Evolutionary conservation across 2,113 vertebrate species (phyloP).

Genomic region (Illadopsis cleaveri): DNA sequence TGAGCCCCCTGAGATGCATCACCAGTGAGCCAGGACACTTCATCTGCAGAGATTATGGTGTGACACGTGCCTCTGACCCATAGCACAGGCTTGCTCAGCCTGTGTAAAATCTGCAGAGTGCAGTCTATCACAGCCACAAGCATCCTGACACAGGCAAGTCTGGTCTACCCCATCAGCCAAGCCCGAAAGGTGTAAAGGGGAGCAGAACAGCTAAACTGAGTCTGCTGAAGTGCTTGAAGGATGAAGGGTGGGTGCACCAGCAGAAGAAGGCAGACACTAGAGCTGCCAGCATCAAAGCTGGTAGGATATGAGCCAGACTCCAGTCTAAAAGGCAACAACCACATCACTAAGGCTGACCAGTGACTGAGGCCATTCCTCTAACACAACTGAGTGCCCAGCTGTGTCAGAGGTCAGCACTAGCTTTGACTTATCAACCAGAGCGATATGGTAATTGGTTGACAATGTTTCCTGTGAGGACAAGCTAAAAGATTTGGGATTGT

Average conservation of each 20-base stretch:
- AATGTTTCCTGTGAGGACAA: background rate
- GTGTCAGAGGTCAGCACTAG: background rate
- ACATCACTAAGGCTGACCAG: accelerated
- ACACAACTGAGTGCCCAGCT: background rate
- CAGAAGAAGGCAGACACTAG: background rate
- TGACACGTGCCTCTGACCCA: background rate
- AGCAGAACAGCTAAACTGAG: background rate
- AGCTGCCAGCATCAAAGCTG: background rate
- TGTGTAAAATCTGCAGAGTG: accelerated
- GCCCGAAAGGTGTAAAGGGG: background rate
- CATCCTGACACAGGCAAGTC: background rate
- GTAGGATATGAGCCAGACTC: background rate
- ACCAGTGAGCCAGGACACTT: background rate
- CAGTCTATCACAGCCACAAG: background rate
- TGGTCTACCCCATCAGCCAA: background rate
- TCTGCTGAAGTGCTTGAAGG: background rate
- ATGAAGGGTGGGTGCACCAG: background rate
- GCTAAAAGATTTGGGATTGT: background rate
- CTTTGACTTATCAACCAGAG: background rate
- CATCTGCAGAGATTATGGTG: background rate
- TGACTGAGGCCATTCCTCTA: accelerated
- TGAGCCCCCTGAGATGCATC: background rate
- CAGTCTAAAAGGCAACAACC: background rate
- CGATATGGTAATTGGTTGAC: background rate
- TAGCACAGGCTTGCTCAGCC: background rate